Percentiles rank a stretch among this genome's conserved stretches.
Conservation (phyloP, 2,113 vertebrate species). For the Caloenas nicobarica region DNA sequence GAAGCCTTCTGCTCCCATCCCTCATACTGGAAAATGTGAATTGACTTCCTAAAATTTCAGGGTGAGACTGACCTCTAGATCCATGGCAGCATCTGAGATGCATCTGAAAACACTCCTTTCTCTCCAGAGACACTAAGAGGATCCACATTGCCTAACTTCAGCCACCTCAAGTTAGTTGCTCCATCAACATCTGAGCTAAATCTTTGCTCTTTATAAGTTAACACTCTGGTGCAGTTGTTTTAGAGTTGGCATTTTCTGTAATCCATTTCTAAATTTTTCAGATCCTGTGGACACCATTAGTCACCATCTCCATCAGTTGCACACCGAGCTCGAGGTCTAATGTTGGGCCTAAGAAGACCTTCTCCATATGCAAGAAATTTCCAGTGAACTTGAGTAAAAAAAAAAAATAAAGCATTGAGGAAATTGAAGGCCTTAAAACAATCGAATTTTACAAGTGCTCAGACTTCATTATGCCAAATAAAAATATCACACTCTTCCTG, state of each 20-base stretch:
- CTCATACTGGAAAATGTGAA: background rate
- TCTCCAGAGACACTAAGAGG: background rate
- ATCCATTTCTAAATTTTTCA: background rate
- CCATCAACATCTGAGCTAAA: background rate
- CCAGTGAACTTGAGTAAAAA: background rate
- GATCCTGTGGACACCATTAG: background rate
- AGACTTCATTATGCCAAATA: background rate
- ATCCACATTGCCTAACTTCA: background rate
- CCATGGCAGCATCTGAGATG: accelerated
- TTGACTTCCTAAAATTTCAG: background rate
- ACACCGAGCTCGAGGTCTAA: accelerated
- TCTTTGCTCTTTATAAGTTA: background rate
- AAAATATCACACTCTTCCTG: constrained; percentile 12
- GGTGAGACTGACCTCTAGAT: background rate
- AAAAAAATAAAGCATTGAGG: background rate
- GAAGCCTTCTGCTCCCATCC: background rate
- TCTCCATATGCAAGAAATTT: background rate
- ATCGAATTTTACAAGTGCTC: background rate
- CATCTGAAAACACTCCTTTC: background rate
- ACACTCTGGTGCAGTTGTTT: background rate
- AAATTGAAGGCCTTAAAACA: constrained; percentile 24
- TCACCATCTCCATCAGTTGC: background rate
- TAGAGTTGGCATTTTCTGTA: background rate
- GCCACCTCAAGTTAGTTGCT: background rate
- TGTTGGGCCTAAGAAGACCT: background rate